Conservation (phyloP, 2,888 invertebrate genomes). For the Spisula solida region DNA sequence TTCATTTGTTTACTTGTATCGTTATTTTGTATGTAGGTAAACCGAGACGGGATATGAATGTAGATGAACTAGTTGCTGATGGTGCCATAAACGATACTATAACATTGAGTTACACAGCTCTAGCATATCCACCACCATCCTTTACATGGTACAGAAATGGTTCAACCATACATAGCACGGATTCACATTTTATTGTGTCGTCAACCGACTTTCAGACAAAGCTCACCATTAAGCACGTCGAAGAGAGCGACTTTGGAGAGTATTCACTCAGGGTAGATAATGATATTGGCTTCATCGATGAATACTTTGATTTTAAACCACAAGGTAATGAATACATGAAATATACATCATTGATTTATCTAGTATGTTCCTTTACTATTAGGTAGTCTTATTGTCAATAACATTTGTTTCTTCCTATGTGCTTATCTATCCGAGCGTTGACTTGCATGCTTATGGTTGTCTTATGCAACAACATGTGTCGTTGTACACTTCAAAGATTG, state of each 20-base stretch:
- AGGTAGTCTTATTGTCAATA: too few relatives aligned
- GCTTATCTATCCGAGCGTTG: too few relatives aligned
- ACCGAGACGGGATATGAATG: too few relatives aligned
- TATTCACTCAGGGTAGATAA: background rate
- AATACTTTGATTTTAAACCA: background rate
- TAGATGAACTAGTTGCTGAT: too few relatives aligned
- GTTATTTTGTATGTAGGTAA: too few relatives aligned
- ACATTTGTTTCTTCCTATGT: too few relatives aligned
- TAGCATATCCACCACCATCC: background rate
- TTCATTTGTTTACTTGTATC: too few relatives aligned
- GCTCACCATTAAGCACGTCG: background rate
- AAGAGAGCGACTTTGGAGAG: background rate
- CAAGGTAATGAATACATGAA: background rate
- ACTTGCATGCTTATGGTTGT: too few relatives aligned
- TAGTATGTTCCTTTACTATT: too few relatives aligned
- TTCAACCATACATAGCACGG: background rate
- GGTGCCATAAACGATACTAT: background rate
- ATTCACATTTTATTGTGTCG: background rate
- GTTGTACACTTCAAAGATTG: too few relatives aligned
- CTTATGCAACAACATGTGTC: too few relatives aligned
- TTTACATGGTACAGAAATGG: background rate
- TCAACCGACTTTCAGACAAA: background rate
- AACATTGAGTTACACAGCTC: slow-evolving; percentile 8
- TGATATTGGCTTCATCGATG: background rate
- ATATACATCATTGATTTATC: background rate